phyloP scores from a whole-genome alignment of 2,113 vertebrate species.

The Actinemys pallida region DNA sequence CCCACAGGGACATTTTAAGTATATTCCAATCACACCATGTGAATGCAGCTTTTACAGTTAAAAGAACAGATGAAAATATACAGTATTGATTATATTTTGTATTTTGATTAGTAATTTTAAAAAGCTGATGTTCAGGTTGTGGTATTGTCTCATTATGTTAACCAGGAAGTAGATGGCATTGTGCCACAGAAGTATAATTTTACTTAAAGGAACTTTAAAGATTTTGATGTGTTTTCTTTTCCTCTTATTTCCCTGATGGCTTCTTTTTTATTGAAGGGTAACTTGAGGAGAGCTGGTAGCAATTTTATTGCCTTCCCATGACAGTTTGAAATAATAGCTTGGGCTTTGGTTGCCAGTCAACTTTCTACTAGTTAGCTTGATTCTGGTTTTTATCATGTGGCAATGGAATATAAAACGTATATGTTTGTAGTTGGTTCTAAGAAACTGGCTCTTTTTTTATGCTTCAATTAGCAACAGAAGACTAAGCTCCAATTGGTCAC shows the following conservation, averaged over 20 bases:
- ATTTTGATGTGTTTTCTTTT: conserved; percentile 83
- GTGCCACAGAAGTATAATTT: conserved; percentile 79
- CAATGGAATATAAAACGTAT: conserved; percentile 71
- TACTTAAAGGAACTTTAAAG: conserved; percentile 80
- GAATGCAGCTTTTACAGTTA: conserved; percentile 58
- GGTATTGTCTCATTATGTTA: conserved; percentile 79
- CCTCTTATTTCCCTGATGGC: conserved; percentile 82
- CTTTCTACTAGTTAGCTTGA: conserved; percentile 78
- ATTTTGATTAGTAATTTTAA: conserved; percentile 64
- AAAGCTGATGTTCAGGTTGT: conserved; percentile 67
- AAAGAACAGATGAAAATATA: conserved; percentile 60
- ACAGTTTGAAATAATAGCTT: conserved; percentile 83
- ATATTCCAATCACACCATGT: conserved; percentile 39
- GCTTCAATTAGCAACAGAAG: conserved; percentile 74
- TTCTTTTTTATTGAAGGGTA: conserved; percentile 87
- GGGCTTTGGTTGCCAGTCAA: conserved; percentile 79
- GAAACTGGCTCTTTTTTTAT: conserved; percentile 62
- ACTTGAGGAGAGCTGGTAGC: conserved; percentile 86
- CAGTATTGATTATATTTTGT: conserved; percentile 66
- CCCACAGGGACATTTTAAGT: conserved; percentile 34
- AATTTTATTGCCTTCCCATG: conserved; percentile 85
- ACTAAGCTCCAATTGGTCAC: conserved; percentile 71
- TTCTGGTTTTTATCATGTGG: conserved; percentile 82
- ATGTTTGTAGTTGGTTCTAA: conserved; percentile 67
- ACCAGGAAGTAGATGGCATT: conserved; percentile 78